Evolutionary conservation across 2,113 vertebrate genomes (phyloP).

Genomic region (Litocranius walleri): DNA sequence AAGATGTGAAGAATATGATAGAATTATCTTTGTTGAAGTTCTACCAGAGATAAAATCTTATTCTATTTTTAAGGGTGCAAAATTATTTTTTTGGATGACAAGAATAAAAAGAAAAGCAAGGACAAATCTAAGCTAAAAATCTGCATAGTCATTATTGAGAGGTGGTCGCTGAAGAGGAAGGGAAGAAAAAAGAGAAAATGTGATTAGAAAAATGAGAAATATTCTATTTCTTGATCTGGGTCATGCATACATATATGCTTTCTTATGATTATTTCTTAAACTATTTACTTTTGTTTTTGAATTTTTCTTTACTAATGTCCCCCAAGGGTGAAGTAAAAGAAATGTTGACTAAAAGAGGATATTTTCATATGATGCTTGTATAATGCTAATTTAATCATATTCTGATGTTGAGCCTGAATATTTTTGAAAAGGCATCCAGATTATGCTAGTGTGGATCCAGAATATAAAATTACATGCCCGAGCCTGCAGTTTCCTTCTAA

Average conservation of each 20-base stretch:
- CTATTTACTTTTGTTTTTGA: not conserved
- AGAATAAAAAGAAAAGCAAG: not conserved
- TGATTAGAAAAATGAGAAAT: not conserved
- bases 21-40: not conserved
- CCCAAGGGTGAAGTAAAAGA: not conserved
- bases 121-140: not conserved
- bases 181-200: not conserved
- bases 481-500: not conserved
- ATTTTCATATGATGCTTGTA: not conserved
- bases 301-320: not conserved
- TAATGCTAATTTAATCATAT: not conserved
- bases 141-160: not conserved
- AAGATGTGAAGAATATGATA: not conserved
- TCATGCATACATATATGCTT: not conserved
- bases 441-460: not conserved
- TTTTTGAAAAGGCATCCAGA: not conserved
- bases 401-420: not conserved
- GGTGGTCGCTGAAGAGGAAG: accelerated
- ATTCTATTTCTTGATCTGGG: not conserved
- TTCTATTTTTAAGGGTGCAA: not conserved
- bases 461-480: not conserved
- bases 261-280: not conserved
- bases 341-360: not conserved
- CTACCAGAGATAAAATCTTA: not conserved
- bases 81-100: not conserved